Evolutionary conservation across 2,797 vertebrate species (phyloP).

Genomic region (Neostethus bicornis): DNA sequence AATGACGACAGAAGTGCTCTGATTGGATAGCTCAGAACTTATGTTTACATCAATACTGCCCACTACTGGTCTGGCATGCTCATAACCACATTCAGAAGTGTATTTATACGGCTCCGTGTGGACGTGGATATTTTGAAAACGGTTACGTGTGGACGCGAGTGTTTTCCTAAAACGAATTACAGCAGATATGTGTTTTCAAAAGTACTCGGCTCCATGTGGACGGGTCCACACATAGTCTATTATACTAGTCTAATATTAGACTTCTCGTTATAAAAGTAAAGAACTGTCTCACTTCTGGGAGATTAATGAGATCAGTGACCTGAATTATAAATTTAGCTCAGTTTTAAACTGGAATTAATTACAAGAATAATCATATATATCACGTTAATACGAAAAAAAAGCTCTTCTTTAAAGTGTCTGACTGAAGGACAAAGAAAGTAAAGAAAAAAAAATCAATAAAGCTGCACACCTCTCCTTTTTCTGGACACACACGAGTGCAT

Average conservation of each 20-base stretch:
- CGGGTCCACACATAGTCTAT: too few species aligned
- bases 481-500: conserved; percentile 47
- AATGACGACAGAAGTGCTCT: too few species aligned
- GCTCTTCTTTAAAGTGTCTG: conserved; percentile 24
- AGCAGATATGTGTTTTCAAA: too few species aligned
- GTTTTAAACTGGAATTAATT: conserved; percentile 65
- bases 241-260: conserved; percentile 60
- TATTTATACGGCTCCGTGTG: too few species aligned
- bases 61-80: too few species aligned
- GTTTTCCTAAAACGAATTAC: too few species aligned
- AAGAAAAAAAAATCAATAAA: conserved; percentile 38
- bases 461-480: conserved; percentile 11
- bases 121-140: too few species aligned
- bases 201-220: too few species aligned
- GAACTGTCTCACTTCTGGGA: conserved; percentile 52
- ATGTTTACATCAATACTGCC: too few species aligned
- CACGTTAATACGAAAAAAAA: conserved; percentile 28
- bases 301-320: conserved; percentile 72
- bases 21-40: too few species aligned
- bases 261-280: conserved; percentile 65
- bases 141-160: too few species aligned
- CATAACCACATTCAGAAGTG: too few species aligned
- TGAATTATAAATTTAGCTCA: conserved; percentile 67
- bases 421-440: conserved; percentile 58
- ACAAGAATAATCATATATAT: conserved; percentile 56